These are phyloP conservation scores for Drosophila busckii DNA, from an alignment of 1,140 invertebrate genomes.

Conservation along the genomic window DNA sequence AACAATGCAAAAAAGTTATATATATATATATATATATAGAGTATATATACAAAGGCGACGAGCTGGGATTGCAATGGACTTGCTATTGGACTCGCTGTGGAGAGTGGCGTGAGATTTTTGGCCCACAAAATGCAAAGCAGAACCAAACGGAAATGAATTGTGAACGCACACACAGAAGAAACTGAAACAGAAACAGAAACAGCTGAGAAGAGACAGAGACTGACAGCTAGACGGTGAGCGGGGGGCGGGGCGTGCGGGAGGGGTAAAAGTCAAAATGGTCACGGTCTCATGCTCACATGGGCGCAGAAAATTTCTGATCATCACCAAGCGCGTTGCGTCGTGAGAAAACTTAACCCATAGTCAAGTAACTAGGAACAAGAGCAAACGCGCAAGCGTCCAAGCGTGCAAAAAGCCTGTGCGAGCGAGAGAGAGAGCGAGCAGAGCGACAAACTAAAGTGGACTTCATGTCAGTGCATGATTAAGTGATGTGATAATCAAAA, in stretches of 20 bases:
- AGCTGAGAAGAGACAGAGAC: not conserved
- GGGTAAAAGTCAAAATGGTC: conserved; percentile 63
- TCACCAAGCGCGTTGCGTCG: conserved; percentile 26
- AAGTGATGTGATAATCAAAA: conserved; percentile 48
- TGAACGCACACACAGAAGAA: conserved; percentile 48
- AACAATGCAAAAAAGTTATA: conserved; percentile 13
- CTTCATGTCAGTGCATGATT: conserved; percentile 35
- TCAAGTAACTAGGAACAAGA: conserved; percentile 20
- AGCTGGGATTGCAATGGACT: conserved; percentile 1
- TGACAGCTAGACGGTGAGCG: not conserved
- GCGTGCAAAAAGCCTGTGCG: conserved; percentile 35
- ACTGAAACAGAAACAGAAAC: conserved; percentile 1
- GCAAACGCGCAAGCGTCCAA: conserved; percentile 44
- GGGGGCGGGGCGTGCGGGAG: not conserved
- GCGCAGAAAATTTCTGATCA: conserved; percentile 15
- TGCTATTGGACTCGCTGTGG: conserved; percentile 3
- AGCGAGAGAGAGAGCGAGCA: conserved; percentile 1
- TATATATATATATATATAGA: conserved; percentile 6
- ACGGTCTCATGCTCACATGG: conserved; percentile 64
- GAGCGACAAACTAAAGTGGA: conserved; percentile 1
- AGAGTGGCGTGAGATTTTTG: conserved; percentile 49
- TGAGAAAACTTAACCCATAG: too few species aligned
- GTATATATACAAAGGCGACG: conserved; percentile 6
- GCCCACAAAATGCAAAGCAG: conserved; percentile 43
- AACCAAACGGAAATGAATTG: conserved; percentile 47